Evolutionary conservation across 2,797 vertebrate species (phyloP).

Genomic region (Schizothorax lantsangensis): DNA sequence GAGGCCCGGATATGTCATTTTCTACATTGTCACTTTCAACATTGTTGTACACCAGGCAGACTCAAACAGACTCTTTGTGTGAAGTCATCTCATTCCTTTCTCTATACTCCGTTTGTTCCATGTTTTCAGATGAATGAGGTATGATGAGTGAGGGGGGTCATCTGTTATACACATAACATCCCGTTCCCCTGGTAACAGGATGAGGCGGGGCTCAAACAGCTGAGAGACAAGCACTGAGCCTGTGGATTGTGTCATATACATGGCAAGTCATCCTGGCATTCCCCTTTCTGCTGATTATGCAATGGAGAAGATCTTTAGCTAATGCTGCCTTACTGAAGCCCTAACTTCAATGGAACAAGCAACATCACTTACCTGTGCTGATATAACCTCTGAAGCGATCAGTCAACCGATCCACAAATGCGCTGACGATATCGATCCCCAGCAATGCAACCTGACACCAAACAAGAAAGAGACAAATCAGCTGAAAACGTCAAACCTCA

Average conservation of each 20-base stretch:
- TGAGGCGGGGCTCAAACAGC: slow-evolving; percentile 70
- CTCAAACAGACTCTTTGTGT: slow-evolving; percentile 12
- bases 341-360: neutral
- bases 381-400: slow-evolving; percentile 90
- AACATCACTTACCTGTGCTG: slow-evolving; percentile 84
- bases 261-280: slow-evolving; percentile 54
- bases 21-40: neutral
- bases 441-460: slow-evolving; percentile 86
- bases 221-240: slow-evolving; percentile 65
- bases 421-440: slow-evolving; percentile 91
- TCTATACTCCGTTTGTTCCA: slow-evolving; percentile 32
- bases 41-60: neutral
- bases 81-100: slow-evolving; percentile 46
- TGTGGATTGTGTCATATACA: slow-evolving; percentile 64
- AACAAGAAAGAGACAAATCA: slow-evolving; percentile 51
- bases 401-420: slow-evolving; percentile 88
- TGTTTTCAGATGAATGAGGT: slow-evolving; percentile 39
- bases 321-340: neutral
- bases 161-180: slow-evolving; percentile 72
- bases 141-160: slow-evolving; percentile 59
- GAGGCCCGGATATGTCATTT: neutral
- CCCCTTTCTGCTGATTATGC: slow-evolving; percentile 35
- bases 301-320: neutral
- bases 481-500: slow-evolving; percentile 6
- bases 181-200: slow-evolving; percentile 74